These are phyloP conservation scores for Caenorhabditis macrosperma DNA, from an alignment of 2,888 invertebrate species.

Conservation along the genomic window DNA sequence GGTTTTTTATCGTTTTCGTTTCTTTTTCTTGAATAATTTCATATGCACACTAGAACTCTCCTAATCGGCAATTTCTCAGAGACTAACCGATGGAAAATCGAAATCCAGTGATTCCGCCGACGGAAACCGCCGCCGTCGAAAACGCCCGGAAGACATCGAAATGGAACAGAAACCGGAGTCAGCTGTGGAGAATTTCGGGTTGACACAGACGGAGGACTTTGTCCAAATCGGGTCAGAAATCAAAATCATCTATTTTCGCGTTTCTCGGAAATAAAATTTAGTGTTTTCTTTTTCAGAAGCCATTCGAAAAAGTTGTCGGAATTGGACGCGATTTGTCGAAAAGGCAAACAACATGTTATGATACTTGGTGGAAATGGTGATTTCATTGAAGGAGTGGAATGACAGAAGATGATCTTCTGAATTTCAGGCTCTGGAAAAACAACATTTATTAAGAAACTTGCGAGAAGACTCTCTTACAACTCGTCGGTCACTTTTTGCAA, in stretches of 20 bases:
- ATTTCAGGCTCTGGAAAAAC: slow-evolving; percentile 65
- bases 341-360: slow-evolving; percentile 27
- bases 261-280: no score
- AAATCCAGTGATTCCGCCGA: slow-evolving; percentile 8
- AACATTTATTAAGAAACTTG: slow-evolving; percentile 58
- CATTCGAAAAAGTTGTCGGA: slow-evolving; percentile 49
- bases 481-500: slow-evolving; percentile 49
- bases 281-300: slow-evolving; percentile 29
- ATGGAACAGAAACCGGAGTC: slow-evolving; percentile 24
- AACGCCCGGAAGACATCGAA: slow-evolving; percentile 5
- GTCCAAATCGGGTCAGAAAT: slow-evolving; percentile 51
- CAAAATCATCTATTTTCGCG: no score
- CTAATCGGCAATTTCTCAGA: background rate
- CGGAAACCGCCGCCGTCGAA: background rate
- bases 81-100: slow-evolving; percentile 7
- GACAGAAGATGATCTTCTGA: background rate
- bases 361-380: slow-evolving; percentile 29
- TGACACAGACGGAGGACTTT: slow-evolving; percentile 30
- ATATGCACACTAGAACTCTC: background rate
- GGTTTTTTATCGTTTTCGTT: no score
- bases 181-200: slow-evolving; percentile 24
- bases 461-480: slow-evolving; percentile 44
- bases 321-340: slow-evolving; percentile 15
- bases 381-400: slow-evolving; percentile 9
- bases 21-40: no score